phyloP scores from a whole-genome alignment of 2,888 invertebrate genomes.

The Ommatoiulus sabulosus region DNA sequence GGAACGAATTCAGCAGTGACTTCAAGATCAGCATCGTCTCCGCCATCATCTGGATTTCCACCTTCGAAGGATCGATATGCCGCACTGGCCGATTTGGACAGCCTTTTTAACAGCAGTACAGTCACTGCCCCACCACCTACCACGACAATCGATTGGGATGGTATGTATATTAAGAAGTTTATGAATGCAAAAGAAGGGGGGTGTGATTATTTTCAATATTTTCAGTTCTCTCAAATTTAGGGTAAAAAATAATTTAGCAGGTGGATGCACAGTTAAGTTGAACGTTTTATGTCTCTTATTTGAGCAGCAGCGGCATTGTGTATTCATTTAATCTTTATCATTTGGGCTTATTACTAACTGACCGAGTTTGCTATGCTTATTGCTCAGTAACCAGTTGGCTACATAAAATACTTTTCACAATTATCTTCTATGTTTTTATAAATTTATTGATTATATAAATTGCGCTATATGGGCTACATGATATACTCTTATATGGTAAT shows the following conservation, averaged over 20 bases:
- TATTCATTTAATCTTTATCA: neutral
- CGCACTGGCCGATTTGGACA: slow-evolving; percentile 92
- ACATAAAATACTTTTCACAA: too few species aligned
- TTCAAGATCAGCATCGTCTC: slow-evolving; percentile 47
- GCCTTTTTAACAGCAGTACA: slow-evolving; percentile 70
- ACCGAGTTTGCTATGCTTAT: too few species aligned
- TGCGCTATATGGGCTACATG: too few species aligned
- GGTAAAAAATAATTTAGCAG: too few species aligned
- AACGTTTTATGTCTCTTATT: neutral
- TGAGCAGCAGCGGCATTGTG: neutral
- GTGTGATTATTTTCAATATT: neutral
- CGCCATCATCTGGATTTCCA: slow-evolving; percentile 39
- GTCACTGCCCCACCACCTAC: neutral
- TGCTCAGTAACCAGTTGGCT: too few species aligned
- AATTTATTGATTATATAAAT: neutral
- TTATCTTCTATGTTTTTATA: neutral
- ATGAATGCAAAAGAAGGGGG: neutral
- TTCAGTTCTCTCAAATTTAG: too few species aligned
- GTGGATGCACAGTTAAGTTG: too few species aligned
- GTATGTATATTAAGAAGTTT: neutral
- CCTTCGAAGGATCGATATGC: slow-evolving; percentile 89
- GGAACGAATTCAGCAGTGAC: slow-evolving; percentile 7
- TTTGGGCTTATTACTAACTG: neutral
- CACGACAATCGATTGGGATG: slow-evolving; percentile 57
- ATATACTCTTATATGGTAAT: too few species aligned